Evolutionary conservation across 1,140 invertebrate species (phyloP).

Genomic region (Bombyx mandarina): DNA sequence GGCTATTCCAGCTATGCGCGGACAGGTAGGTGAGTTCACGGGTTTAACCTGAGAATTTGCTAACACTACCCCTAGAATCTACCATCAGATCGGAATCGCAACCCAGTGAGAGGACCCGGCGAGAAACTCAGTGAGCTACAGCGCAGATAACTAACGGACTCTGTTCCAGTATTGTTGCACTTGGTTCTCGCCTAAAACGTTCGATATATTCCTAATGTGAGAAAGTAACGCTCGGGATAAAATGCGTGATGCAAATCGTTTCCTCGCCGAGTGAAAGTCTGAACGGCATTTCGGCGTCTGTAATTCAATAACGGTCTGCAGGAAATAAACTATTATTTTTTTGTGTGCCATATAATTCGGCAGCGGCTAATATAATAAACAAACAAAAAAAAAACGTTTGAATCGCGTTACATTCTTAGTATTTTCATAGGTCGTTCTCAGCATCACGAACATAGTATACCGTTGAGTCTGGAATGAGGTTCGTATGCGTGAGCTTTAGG

Average conservation of each 20-base stretch:
- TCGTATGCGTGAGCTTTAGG: slow-evolving; percentile 26
- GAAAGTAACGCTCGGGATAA: slow-evolving; percentile 58
- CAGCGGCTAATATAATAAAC: too few relatives aligned
- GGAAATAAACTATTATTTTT: slow-evolving; percentile 21
- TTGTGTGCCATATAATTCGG: neutral
- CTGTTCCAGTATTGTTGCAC: slow-evolving; percentile 40
- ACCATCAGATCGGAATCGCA: slow-evolving; percentile 3
- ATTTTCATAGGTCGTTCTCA: too few relatives aligned
- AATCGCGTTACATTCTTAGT: too few relatives aligned
- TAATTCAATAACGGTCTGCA: slow-evolving; percentile 8
- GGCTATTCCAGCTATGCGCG: too few relatives aligned
- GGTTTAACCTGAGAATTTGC: too few relatives aligned
- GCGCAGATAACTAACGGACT: slow-evolving; percentile 38
- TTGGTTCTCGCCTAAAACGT: slow-evolving; percentile 39
- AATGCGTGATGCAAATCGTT: slow-evolving; percentile 46
- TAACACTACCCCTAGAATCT: too few relatives aligned
- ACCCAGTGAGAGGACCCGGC: slow-evolving; percentile 25
- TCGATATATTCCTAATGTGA: slow-evolving; percentile 50
- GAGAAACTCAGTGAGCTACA: slow-evolving; percentile 19
- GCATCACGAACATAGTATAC: too few relatives aligned
- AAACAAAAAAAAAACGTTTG: too few relatives aligned
- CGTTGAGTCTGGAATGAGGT: too few relatives aligned
- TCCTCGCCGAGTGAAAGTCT: slow-evolving; percentile 50
- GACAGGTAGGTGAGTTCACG: neutral
- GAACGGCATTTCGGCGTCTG: slow-evolving; percentile 18